These are phyloP conservation scores for Theocolax elegans DNA, from an alignment of 1,140 invertebrate species.

Conservation along the genomic window DNA sequence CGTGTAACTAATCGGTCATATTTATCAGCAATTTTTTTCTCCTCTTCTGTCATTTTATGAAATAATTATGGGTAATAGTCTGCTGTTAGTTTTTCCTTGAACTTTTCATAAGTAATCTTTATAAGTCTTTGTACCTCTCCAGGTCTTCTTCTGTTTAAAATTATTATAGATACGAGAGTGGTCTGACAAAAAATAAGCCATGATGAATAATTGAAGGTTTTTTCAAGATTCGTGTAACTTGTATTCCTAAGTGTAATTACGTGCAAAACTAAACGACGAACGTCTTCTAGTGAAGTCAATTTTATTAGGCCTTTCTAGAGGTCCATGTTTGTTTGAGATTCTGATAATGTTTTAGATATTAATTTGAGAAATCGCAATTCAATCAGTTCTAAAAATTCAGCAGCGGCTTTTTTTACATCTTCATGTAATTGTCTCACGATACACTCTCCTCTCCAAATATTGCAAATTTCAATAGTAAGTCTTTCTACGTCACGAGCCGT, in stretches of 20 bases:
- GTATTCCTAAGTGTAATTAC: not conserved
- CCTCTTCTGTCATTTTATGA: not conserved
- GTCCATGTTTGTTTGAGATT: not conserved
- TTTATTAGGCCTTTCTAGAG: not conserved
- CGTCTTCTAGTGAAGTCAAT: not conserved
- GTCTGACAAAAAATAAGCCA: not conserved
- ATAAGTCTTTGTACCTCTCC: not conserved
- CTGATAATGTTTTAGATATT: not conserved
- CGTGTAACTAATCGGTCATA: not conserved
- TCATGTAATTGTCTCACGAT: not conserved
- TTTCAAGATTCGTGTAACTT: not conserved
- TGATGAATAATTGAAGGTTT: not conserved
- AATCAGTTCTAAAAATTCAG: not conserved
- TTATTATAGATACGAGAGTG: not conserved
- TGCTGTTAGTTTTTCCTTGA: not conserved
- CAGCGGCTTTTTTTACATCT: not conserved
- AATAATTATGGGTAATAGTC: not conserved
- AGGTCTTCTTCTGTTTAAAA: slow-evolving; percentile 9
- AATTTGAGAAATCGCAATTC: not conserved
- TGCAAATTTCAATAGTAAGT: not conserved
- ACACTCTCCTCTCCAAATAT: not conserved
- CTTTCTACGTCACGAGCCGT: not conserved
- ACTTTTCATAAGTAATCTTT: not conserved
- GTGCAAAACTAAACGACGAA: not conserved
- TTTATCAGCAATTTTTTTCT: not conserved